Percentiles rank a stretch among this genome's conserved stretches.
Evolutionary conservation across 2,888 invertebrate species (phyloP).

Genomic region (Apamea epomidion): DNA sequence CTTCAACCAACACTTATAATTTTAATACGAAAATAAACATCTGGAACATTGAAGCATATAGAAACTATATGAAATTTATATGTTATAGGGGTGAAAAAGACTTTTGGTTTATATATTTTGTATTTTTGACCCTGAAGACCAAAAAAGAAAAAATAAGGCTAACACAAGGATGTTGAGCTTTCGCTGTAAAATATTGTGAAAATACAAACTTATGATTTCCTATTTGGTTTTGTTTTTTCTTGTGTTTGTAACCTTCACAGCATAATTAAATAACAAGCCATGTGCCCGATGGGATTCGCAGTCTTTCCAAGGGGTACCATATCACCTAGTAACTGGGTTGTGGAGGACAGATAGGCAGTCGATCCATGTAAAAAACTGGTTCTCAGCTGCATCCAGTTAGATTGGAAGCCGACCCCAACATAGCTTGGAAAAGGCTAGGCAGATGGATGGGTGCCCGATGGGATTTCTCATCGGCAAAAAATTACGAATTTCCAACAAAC

Average conservation of each 20-base stretch:
- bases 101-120: constrained; percentile 20
- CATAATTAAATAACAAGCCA: background rate
- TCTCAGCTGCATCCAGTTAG: too few species aligned
- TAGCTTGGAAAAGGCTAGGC: too few species aligned
- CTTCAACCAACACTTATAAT: constrained; percentile 71
- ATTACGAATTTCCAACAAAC: background rate
- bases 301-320: background rate
- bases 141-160: too few species aligned
- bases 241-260: background rate
- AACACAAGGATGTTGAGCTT: background rate
- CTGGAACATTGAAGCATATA: constrained; percentile 22
- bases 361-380: too few species aligned
- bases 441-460: too few species aligned
- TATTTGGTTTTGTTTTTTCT: constrained; percentile 4
- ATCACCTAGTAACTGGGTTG: background rate
- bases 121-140: constrained; percentile 12
- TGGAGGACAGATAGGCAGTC: too few species aligned
- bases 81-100: background rate
- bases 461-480: background rate
- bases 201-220: constrained; percentile 28
- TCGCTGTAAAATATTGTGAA: background rate
- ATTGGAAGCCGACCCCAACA: too few species aligned
- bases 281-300: background rate
- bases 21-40: background rate
- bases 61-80: constrained; percentile 33